Percentiles rank a stretch among this genome's conserved stretches.
Conservation (phyloP, 2,888 invertebrate species). For the Stomorhina lunata region DNA sequence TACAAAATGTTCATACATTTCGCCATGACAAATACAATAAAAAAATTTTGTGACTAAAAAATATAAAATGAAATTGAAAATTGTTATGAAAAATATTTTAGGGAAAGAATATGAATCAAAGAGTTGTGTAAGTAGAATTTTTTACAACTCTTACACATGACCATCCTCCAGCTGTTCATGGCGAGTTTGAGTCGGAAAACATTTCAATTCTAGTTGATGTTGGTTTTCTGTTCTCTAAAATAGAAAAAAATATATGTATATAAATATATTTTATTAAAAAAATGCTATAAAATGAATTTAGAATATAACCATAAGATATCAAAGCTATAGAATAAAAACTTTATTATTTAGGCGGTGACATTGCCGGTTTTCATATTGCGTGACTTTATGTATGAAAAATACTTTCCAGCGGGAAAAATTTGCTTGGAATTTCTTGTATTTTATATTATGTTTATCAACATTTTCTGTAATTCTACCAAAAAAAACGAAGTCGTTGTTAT, state of each 20-base stretch:
- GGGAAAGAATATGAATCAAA: neutral
- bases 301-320: conserved; percentile 17
- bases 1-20: neutral
- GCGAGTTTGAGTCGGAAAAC: neutral
- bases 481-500: too few relatives aligned
- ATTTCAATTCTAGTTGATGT: neutral
- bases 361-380: conserved; percentile 29
- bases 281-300: conserved; percentile 7
- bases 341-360: conserved; percentile 44
- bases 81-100: conserved; percentile 1
- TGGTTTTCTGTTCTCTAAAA: neutral
- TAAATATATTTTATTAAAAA: neutral
- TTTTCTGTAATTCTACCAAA: too few relatives aligned
- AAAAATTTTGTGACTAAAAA: neutral
- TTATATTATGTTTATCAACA: too few relatives aligned
- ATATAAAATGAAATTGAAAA: conserved; percentile 6
- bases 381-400: neutral
- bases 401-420: too few relatives aligned
- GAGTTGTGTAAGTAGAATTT: neutral
- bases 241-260: neutral
- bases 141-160: neutral
- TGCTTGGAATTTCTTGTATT: too few relatives aligned
- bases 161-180: neutral
- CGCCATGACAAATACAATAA: neutral
- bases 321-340: neutral